Evolutionary conservation across 2,888 invertebrate genomes (phyloP), one percentile per base, ranked within the genome.

Genomic region (Halictus ligatus): DNA sequence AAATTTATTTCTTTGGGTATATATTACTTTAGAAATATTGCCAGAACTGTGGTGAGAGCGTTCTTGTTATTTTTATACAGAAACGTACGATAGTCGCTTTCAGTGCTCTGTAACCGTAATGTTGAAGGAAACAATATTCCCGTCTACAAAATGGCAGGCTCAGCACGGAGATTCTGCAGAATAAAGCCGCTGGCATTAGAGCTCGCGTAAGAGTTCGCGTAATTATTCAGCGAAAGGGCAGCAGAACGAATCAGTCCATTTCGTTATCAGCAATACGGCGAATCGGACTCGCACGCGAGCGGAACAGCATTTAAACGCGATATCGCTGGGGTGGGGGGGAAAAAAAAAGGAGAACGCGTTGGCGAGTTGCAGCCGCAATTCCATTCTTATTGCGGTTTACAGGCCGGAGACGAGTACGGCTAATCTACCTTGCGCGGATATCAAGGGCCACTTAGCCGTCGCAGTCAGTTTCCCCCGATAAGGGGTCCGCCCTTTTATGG

Each of bases 391-490:
- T 69, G 69, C 12, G 21, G 40, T 21, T 35, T 21, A 40, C 69
- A 35, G 69, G 43, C 21, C 69, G 60, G 60, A 64, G 60, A 69
- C 35, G 69, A 69, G 35, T 10, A 40, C 69, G 35, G 69, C 69
- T 69, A 40, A 69, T 35, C 69, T 69, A 69, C 21, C 35, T 69
- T 69, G 21, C 69, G 69, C 10, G 21, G 69, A 43, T 69, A 69
- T 69, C 69, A 69, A 69, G 69, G 69, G 69, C 69, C 69, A 43
- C 72, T 43, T 18, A 64, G 18, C 72, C 7, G 48, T 25, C 40
- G 60, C 79, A 12, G 72, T 79, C 79, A 72, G 48, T 64, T 81
- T 73, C 72, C 46, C 48, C 29, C 10, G 54, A 78, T 46, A 78
- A 69, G 12, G 35, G 60, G 8, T 8, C n/a, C 40, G 75, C 75